Evolutionary conservation across 2,888 invertebrate genomes (phyloP).

Genomic region (Sympetrum striolatum): DNA sequence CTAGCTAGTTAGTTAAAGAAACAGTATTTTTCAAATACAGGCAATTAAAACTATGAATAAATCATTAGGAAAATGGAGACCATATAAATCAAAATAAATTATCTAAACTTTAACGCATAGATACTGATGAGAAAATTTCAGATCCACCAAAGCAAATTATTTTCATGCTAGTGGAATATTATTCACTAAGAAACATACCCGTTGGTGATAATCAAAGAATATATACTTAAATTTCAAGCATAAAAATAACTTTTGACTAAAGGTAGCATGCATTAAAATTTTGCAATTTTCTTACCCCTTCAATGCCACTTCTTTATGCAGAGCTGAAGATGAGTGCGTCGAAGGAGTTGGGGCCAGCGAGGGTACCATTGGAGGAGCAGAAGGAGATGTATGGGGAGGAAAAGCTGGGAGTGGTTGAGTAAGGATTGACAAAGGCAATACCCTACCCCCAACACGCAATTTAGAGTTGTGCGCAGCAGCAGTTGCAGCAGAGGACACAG

Average conservation of each 20-base stretch:
- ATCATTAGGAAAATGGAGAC: too few relatives aligned
- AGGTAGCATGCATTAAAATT: background rate
- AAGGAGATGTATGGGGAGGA: background rate
- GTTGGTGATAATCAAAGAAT: too few relatives aligned
- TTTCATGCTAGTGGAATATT: too few relatives aligned
- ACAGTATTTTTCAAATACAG: too few relatives aligned
- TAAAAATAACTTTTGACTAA: background rate
- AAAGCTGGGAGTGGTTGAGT: constrained; percentile 9
- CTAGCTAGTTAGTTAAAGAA: too few relatives aligned
- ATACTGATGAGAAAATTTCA: background rate
- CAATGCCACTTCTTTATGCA: constrained; percentile 31
- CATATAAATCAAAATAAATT: too few relatives aligned
- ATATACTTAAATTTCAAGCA: background rate
- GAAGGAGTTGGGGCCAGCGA: background rate
- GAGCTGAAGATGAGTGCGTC: constrained; percentile 1
- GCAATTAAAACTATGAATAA: too few relatives aligned
- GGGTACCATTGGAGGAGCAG: constrained; percentile 29
- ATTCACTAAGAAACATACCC: too few relatives aligned
- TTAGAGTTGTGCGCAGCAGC: constrained; percentile 36
- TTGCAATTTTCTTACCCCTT: background rate
- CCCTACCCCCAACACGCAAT: constrained; percentile 24
- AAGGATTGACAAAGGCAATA: constrained; percentile 7
- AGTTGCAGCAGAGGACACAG: constrained; percentile 32
- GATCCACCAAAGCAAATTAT: too few relatives aligned
- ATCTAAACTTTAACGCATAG: background rate